Evolutionary conservation across 2,888 invertebrate species (phyloP).

Genomic region (Glaucopsyche alexis): DNA sequence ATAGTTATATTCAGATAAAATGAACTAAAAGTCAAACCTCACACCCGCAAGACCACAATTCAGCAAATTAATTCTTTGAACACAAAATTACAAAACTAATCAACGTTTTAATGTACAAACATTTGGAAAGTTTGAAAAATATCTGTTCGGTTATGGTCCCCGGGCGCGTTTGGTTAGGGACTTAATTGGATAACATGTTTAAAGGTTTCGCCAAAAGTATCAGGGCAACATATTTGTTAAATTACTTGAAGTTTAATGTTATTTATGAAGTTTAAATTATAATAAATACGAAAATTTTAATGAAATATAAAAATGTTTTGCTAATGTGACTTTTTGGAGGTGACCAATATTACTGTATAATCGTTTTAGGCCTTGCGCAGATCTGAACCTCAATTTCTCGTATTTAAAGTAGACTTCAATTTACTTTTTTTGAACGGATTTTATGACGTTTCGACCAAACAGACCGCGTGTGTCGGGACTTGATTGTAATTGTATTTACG

Average conservation of each 20-base stretch:
- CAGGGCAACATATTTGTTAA: constrained; percentile 2
- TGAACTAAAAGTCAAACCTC: neutral
- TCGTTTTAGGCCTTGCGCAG: no score
- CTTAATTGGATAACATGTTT: constrained; percentile 13
- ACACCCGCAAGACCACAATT: neutral
- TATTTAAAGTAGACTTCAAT: no score
- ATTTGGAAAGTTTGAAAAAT: constrained; percentile 11
- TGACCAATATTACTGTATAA: neutral
- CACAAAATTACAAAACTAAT: constrained; percentile 10
- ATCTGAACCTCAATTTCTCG: no score
- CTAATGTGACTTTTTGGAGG: neutral
- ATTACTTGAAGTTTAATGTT: neutral
- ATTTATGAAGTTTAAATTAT: neutral
- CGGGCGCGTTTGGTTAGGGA: constrained; percentile 3
- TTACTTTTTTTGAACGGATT: no score
- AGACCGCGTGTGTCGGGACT: no score
- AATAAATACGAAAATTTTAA: neutral
- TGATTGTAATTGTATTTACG: no score
- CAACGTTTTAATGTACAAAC: constrained; percentile 6
- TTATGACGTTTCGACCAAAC: no score
- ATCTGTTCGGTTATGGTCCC: neutral
- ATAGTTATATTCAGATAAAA: no score
- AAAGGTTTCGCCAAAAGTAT: constrained; percentile 1
- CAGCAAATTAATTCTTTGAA: neutral
- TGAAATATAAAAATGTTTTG: neutral